Base-by-base conservation (phyloP, 2,888 invertebrate genomes). In the Syrista parreyssii region DNA sequence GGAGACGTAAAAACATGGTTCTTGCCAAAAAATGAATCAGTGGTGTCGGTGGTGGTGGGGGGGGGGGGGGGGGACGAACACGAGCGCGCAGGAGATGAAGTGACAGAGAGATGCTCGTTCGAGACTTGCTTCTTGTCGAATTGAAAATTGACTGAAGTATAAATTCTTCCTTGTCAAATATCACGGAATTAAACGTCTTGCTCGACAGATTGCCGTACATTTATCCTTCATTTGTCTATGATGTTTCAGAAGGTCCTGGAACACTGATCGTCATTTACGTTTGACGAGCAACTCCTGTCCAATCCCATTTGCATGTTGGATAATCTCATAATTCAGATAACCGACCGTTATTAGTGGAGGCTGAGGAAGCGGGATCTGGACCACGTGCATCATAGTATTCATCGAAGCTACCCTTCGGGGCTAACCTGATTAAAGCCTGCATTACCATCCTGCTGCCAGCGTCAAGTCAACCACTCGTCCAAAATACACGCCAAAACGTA, bases 361-460 rank as follows among this genome's bases (percentile, higher is more conserved):
- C 55, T 15, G 31, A 71, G 71, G 31, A 33, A 71, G 12, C 31
- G 15, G 71, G 32, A 33, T 23, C 15, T 30, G 71, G 15, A 31
- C 32, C 71, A 33, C 32, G 31, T 11, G 71, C 31, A 31, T 15
- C 31, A n/a, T 12, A 31, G 31, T 23, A 71, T 71, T 15, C 69
- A 69, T 69, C 69, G 69, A 2, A 32, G 69, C 69, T 9, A 23
- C 31, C 82, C 79, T 82, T 81, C 76, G 80, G 83, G 81, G 78
- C 80, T 86, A 86, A 87, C 83, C 84, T 80, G 82, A 87, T 87
- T 86, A 86, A 87, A 82, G 84, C 82, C 84, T 86, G 84, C 85
- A 87, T 87, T 87, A 87, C 80, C 81, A 81, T 79, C 79, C 78
- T 68, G 77, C 75, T 76, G 74, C 73, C 31, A 33, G 31, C 71